phyloP scores from a whole-genome alignment of 1,140 invertebrate species.

The Gryon sp. region DNA sequence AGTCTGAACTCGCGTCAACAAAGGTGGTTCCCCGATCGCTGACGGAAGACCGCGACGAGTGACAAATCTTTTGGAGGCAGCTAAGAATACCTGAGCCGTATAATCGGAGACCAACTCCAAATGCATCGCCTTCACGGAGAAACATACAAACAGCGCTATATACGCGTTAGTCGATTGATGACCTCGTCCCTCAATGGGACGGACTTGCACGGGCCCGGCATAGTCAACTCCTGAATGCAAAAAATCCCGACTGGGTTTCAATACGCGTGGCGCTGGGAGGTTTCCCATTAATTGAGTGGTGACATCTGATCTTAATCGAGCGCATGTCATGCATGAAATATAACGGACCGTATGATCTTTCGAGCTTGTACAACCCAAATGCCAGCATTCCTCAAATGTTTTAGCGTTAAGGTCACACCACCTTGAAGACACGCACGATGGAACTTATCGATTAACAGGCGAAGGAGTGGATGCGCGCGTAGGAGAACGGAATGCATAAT shows the following conservation, averaged over 20 bases:
- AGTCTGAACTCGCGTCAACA: constrained; percentile 34
- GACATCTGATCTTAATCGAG: not conserved
- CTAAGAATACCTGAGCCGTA: not conserved
- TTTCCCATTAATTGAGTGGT: not conserved
- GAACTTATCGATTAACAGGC: too few relatives aligned
- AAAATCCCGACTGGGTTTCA: not conserved
- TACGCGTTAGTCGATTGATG: not conserved
- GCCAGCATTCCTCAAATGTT: not conserved
- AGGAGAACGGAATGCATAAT: too few relatives aligned
- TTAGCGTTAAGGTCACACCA: not conserved
- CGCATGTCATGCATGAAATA: not conserved
- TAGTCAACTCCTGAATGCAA: not conserved
- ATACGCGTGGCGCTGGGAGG: not conserved
- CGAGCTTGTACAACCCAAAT: too few relatives aligned
- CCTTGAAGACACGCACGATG: too few relatives aligned
- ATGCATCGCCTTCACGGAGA: too few relatives aligned
- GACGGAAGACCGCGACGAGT: constrained; percentile 26
- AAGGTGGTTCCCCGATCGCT: constrained; percentile 70
- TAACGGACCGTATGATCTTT: too few relatives aligned
- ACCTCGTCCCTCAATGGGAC: not conserved
- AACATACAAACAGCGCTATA: not conserved
- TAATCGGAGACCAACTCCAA: not conserved
- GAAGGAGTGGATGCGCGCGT: too few relatives aligned
- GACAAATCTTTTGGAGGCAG: not conserved
- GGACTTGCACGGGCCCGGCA: not conserved